These are phyloP conservation scores for Zygogramma bicolorata DNA, from an alignment of 2,888 invertebrate genomes.

Conservation along the genomic window DNA sequence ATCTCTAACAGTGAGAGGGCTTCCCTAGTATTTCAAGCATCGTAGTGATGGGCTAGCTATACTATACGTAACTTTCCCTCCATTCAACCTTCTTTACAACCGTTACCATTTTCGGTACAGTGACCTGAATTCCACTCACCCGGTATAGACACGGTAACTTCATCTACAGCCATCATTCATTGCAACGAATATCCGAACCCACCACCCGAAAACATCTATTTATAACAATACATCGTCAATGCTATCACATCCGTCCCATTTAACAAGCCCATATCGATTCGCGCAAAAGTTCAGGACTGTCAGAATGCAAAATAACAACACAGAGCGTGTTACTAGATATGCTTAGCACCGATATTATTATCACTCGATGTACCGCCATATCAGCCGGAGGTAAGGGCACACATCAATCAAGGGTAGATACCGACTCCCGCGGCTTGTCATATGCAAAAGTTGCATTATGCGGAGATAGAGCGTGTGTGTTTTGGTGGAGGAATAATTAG, in stretches of 20 bases:
- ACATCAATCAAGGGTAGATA: slow-evolving; percentile 58
- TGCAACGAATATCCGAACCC: background rate
- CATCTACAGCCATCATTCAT: background rate
- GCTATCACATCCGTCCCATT: slow-evolving; percentile 2
- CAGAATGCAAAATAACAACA: slow-evolving; percentile 20
- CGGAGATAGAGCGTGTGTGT: background rate
- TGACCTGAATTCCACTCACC: too few relatives aligned
- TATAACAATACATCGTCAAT: slow-evolving; percentile 9
- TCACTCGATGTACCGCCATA: slow-evolving; percentile 42
- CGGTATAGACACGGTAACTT: background rate
- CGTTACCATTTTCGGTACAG: too few relatives aligned
- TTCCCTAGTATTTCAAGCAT: too few relatives aligned
- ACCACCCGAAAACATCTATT: background rate
- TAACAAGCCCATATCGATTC: slow-evolving; percentile 8
- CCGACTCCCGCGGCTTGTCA: slow-evolving; percentile 46
- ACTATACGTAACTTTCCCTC: too few relatives aligned
- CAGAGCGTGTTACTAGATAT: slow-evolving; percentile 48
- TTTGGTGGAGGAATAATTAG: background rate
- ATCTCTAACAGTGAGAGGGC: too few relatives aligned
- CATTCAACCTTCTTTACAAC: too few relatives aligned
- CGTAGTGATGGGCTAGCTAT: too few relatives aligned
- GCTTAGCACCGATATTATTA: slow-evolving; percentile 54
- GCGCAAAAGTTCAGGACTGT: slow-evolving; percentile 15
- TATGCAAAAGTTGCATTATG: slow-evolving; percentile 50
- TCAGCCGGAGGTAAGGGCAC: slow-evolving; percentile 56